These are phyloP conservation scores for Ips typographus DNA, from an alignment of 1,140 invertebrate species.

Conservation along the genomic window DNA sequence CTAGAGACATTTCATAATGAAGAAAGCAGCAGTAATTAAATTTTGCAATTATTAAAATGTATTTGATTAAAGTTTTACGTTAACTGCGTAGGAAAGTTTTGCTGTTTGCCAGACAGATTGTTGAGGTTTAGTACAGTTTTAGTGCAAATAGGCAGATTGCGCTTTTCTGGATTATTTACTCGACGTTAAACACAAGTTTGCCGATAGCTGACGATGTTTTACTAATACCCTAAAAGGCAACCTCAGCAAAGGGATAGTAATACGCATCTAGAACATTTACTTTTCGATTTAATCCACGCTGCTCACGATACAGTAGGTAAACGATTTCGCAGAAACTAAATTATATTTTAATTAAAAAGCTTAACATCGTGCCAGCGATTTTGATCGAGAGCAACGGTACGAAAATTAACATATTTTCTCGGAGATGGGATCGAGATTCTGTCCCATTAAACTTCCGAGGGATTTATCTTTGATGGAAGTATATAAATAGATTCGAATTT, in stretches of 20 bases:
- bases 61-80: too few relatives aligned
- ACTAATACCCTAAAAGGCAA: conserved; percentile 10
- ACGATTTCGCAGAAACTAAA: conserved; percentile 20
- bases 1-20: too few relatives aligned
- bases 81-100: too few relatives aligned
- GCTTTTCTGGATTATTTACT: too few relatives aligned
- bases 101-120: too few relatives aligned
- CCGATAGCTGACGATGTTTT: conserved; percentile 12
- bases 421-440: conserved; percentile 4
- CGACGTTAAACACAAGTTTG: too few relatives aligned
- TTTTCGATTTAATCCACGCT: conserved; percentile 10
- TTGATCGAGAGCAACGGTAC: conserved; percentile 16
- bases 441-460: background rate
- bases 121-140: too few relatives aligned
- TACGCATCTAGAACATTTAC: conserved; percentile 19
- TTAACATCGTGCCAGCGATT: conserved; percentile 20
- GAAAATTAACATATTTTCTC: conserved; percentile 18
- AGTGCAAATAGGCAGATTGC: too few relatives aligned
- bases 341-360: conserved; percentile 27
- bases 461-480: background rate
- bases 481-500: background rate
- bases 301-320: conserved; percentile 19
- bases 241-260: conserved; percentile 5
- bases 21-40: too few relatives aligned
- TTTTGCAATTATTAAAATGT: too few relatives aligned